phyloP scores from a whole-genome alignment of 2,113 vertebrate species.

The Gadus macrocephalus region DNA sequence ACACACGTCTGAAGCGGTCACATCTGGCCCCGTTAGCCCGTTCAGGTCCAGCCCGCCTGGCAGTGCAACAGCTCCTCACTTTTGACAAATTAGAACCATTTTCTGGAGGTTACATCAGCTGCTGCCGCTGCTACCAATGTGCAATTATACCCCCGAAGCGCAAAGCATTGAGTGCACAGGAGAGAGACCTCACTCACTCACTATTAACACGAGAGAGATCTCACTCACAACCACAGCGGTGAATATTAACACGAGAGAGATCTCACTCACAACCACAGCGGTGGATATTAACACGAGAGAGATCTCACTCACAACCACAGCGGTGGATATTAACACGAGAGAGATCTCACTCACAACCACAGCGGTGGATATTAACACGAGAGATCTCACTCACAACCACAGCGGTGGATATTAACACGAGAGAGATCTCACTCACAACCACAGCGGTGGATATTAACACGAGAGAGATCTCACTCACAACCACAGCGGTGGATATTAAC shows the following conservation, averaged over 20 bases:
- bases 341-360: not conserved
- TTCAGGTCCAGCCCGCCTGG: slow-evolving; percentile 48
- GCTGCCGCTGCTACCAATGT: slow-evolving; percentile 51
- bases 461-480: too few species aligned
- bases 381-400: too few species aligned
- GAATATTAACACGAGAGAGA: slow-evolving; percentile 16
- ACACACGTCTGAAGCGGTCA: not conserved
- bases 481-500: too few species aligned
- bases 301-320: too few species aligned
- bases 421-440: too few species aligned
- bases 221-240: not conserved
- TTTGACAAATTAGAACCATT: slow-evolving; percentile 71
- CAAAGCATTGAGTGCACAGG: slow-evolving; percentile 17
- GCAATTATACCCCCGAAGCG: slow-evolving; percentile 35
- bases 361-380: too few species aligned
- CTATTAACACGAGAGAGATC: slow-evolving; percentile 1
- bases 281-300: slow-evolving; percentile 7
- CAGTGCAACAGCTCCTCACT: slow-evolving; percentile 61
- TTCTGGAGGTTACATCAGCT: slow-evolving; percentile 63
- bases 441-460: too few species aligned
- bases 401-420: too few species aligned
- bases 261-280: too few species aligned
- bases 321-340: not conserved
- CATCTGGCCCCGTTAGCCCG: too few species aligned
- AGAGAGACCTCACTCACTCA: not conserved